Conservation (phyloP, 2,888 invertebrate species). For the Penaeus monodon region DNA sequence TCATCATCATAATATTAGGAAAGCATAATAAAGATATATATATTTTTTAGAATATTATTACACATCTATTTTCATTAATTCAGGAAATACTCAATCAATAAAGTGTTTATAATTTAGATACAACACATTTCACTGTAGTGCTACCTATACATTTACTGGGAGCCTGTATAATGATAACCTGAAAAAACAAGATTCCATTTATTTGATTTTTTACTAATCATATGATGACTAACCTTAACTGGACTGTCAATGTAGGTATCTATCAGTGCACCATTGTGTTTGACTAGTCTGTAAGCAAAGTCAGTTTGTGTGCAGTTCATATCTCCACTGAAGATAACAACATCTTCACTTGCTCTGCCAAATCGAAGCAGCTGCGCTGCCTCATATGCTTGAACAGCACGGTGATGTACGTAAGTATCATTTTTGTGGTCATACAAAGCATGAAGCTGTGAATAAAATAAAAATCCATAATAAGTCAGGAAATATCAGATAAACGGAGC, state of each 20-base stretch:
- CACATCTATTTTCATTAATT: too few species aligned
- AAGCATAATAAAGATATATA: too few species aligned
- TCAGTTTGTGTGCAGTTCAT: conserved; percentile 92
- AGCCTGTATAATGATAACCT: background rate
- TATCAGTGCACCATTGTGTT: conserved; percentile 72
- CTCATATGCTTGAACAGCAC: conserved; percentile 93
- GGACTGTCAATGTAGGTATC: conserved; percentile 67
- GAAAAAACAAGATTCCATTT: background rate
- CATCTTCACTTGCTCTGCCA: conserved; percentile 83
- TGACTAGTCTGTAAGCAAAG: conserved; percentile 80
- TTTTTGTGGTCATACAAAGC: conserved; percentile 71
- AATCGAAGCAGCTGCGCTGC: conserved; percentile 73
- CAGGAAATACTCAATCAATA: too few species aligned
- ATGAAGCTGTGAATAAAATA: conserved; percentile 49
- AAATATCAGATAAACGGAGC: too few species aligned
- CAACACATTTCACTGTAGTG: too few species aligned
- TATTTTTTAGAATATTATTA: too few species aligned
- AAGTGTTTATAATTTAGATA: too few species aligned
- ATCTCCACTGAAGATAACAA: conserved; percentile 92
- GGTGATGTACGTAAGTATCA: conserved; percentile 90
- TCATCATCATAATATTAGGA: too few species aligned
- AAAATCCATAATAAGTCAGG: background rate
- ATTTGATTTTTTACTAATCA: background rate
- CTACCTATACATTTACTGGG: too few species aligned
- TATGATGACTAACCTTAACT: conserved; percentile 41